Conservation (phyloP, 1,140 invertebrate genomes). For the Hylyphantes graminicola region DNA sequence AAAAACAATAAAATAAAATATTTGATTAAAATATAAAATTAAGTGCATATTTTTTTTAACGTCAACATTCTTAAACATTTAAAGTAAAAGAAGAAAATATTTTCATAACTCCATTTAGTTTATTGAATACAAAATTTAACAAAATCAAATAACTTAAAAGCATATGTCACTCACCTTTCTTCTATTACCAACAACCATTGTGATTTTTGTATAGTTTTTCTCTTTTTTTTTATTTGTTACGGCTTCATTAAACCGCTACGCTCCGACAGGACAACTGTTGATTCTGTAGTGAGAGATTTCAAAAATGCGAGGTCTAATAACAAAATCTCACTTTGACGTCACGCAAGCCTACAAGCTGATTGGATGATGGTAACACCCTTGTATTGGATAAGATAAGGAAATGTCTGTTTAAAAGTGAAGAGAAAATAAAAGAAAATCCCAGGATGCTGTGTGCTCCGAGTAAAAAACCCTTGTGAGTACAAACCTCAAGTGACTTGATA, state of each 20-base stretch:
- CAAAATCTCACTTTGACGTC: conserved; percentile 50
- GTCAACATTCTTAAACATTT: too few species aligned
- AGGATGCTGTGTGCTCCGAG: too few species aligned
- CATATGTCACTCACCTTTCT: conserved; percentile 40
- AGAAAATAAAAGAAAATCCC: conserved; percentile 20
- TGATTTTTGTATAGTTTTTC: conserved; percentile 15
- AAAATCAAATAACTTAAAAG: background rate
- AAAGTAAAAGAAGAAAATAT: too few species aligned
- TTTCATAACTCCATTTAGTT: too few species aligned
- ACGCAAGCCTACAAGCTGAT: conserved; percentile 3
- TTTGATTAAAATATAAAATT: too few species aligned
- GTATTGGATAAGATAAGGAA: conserved; percentile 55
- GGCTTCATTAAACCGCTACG: conserved; percentile 43
- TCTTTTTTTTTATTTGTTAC: conserved; percentile 13
- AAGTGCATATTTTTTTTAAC: too few species aligned
- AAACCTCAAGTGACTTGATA: conserved; percentile 13
- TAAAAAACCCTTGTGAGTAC: background rate
- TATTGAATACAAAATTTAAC: too few species aligned
- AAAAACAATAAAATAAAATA: too few species aligned
- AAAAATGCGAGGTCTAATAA: conserved; percentile 5
- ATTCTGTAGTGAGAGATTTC: conserved; percentile 42
- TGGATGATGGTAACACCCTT: conserved; percentile 28
- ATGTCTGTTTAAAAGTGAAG: conserved; percentile 25
- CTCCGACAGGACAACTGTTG: conserved; percentile 27
- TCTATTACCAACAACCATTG: conserved; percentile 53